A percentile compares a stretch with the other conserved stretches of the same genome.
phyloP scores from a whole-genome alignment of 2,888 invertebrate genomes.

The Cerceris rybyensis region DNA sequence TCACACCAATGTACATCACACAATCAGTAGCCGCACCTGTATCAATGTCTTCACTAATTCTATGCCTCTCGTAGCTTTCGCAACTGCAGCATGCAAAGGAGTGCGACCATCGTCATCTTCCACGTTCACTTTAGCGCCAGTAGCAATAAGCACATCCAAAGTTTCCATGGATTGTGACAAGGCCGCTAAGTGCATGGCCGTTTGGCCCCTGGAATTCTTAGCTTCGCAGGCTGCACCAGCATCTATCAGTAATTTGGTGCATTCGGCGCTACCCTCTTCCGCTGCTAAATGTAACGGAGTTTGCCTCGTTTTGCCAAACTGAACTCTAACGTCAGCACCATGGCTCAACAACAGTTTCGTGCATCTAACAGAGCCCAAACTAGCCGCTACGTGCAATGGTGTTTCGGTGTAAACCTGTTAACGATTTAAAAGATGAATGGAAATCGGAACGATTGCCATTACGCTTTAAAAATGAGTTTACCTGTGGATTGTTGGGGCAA shows the following conservation, averaged over 20 bases:
- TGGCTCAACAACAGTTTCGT: conserved; percentile 88
- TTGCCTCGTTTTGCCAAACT: conserved; percentile 87
- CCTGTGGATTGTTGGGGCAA: conserved; percentile 91
- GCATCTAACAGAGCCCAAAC: conserved; percentile 87
- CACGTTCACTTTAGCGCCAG: conserved; percentile 86
- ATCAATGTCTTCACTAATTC: conserved; percentile 75
- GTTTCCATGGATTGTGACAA: conserved; percentile 91
- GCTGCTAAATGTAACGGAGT: conserved; percentile 94
- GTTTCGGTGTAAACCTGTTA: conserved; percentile 91
- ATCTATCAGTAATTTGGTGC: conserved; percentile 88
- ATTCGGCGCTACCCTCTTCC: conserved; percentile 92
- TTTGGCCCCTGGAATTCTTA: conserved; percentile 89
- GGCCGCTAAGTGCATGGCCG: conserved; percentile 92
- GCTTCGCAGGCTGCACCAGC: conserved; percentile 90
- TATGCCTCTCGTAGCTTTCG: conserved; percentile 84
- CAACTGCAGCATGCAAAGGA: conserved; percentile 91
- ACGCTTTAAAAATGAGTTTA: conserved; percentile 68
- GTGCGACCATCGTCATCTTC: conserved; percentile 89
- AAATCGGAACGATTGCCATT: not conserved
- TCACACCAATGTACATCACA: not conserved
- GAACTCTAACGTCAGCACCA: conserved; percentile 91
- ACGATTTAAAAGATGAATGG: conserved; percentile 26
- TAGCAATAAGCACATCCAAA: conserved; percentile 87
- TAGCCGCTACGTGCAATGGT: conserved; percentile 91
- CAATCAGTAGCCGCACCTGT: conserved; percentile 68